These are phyloP conservation scores for Adela reaumurella DNA, from an alignment of 2,888 invertebrate genomes.

Conservation along the genomic window DNA sequence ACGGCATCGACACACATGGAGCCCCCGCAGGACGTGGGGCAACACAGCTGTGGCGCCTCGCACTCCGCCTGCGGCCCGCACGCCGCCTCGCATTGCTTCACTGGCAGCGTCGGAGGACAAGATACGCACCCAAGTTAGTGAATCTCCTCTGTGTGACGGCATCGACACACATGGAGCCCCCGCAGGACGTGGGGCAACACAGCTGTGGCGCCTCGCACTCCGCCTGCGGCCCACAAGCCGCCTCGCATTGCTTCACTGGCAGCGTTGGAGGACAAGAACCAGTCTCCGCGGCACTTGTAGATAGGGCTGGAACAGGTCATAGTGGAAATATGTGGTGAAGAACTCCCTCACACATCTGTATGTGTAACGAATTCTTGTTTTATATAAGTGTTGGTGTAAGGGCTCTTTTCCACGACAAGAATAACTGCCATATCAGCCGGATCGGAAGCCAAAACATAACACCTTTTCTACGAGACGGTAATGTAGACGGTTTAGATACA, in stretches of 20 bases:
- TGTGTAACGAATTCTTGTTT: too few species aligned
- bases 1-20: slow-evolving; percentile 44
- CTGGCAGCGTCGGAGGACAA: slow-evolving; percentile 51
- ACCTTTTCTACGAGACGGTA: too few species aligned
- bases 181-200: slow-evolving; percentile 46
- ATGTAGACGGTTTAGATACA: too few species aligned
- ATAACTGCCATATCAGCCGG: too few species aligned
- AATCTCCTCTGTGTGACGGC: slow-evolving; percentile 34
- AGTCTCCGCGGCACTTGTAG: slow-evolving; percentile 9
- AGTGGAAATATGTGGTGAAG: too few species aligned
- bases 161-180: slow-evolving; percentile 45
- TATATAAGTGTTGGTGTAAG: too few species aligned
- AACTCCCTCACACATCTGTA: too few species aligned
- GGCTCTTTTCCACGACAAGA: too few species aligned
- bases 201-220: slow-evolving; percentile 34
- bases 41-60: slow-evolving; percentile 35
- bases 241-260: slow-evolving; percentile 43
- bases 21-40: slow-evolving; percentile 44
- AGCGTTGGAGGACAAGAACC: slow-evolving; percentile 55
- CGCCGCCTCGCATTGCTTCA: slow-evolving; percentile 38
- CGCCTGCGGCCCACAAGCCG: slow-evolving; percentile 30
- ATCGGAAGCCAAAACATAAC: too few species aligned
- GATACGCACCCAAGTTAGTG: slow-evolving; percentile 37
- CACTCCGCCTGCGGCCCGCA: slow-evolving; percentile 37
- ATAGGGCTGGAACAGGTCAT: background rate